Base-by-base conservation (phyloP, 2,888 invertebrate genomes). In the Ptilodon capucinus region DNA sequence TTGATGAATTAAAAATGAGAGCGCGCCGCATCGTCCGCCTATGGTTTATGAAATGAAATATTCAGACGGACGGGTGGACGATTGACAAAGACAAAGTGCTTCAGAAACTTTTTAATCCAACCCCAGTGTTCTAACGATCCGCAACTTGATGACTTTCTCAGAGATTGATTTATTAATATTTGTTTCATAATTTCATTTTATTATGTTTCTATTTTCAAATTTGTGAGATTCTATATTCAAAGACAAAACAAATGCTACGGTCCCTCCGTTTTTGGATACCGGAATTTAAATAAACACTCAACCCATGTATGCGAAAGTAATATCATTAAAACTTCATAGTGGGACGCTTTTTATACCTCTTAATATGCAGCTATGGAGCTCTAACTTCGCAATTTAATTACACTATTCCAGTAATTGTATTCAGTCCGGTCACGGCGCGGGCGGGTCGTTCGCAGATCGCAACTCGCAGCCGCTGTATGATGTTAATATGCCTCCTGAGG, bases 381-480 rank as follows among this genome's bases (percentile, higher is more conserved):
- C 67, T 76, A 80, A 79, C 73, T 81, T 80, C 68, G 68, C 71
- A 79, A 78, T 82, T 80, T 79, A 75, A 82, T 82, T 80, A 80
- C 70, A 70, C 71, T 75, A 71, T 75, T 66, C 68, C 67, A 63
- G 72, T 76, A 78, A 79, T 76, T 74, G 68, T 74, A 76, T 75
- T 74, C 66, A 71, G 72, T 65, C 68, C 60, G 60, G 72, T 69
- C 67, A 72, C 64, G 67, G 58, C 57, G 61, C 52, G 53, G 55
- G 50, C 57, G 59, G 60, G 60, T 68, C 66, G 71, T 70, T 74
- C 68, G 58, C 68, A 64, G 71, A 64, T 71, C 61, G 62, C 64
- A 67, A 57, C 60, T 46, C 54, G 50, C 64, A 60, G 59, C 65
- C 60, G 48, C 61, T 57, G 54, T 55, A 63, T 68, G 64, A 65